Conservation (phyloP, 2,888 invertebrate genomes). For the Antheraea assamensis region DNA sequence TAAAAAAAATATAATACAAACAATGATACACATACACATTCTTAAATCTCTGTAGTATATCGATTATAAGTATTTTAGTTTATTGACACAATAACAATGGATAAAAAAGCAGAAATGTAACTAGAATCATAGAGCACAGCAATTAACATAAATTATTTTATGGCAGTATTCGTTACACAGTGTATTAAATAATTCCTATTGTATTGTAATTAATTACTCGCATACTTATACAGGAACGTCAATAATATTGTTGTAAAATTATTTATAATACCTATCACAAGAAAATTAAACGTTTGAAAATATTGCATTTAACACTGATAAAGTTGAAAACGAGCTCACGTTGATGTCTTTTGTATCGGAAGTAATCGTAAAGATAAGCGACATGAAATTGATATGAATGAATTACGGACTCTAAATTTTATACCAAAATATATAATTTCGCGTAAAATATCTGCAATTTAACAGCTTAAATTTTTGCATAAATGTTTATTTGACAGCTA, state of each 20-base stretch:
- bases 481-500: background rate
- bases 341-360: constrained; percentile 4
- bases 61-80: background rate
- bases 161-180: background rate
- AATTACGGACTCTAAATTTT: background rate
- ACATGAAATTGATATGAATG: background rate
- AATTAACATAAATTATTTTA: background rate
- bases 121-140: background rate
- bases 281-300: background rate
- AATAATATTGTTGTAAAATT: background rate
- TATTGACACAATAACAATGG: background rate
- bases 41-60: background rate
- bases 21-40: too few species aligned
- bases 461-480: background rate
- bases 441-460: background rate
- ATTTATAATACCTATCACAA: background rate
- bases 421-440: background rate
- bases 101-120: background rate
- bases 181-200: background rate
- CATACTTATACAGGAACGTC: background rate
- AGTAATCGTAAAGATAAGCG: background rate
- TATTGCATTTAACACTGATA: background rate
- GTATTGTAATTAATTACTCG: background rate
- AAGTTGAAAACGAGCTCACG: background rate
- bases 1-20: too few species aligned